Evolutionary conservation across 2,113 vertebrate genomes (phyloP).

Genomic region (Sinocyclocheilus rhinocerous): DNA sequence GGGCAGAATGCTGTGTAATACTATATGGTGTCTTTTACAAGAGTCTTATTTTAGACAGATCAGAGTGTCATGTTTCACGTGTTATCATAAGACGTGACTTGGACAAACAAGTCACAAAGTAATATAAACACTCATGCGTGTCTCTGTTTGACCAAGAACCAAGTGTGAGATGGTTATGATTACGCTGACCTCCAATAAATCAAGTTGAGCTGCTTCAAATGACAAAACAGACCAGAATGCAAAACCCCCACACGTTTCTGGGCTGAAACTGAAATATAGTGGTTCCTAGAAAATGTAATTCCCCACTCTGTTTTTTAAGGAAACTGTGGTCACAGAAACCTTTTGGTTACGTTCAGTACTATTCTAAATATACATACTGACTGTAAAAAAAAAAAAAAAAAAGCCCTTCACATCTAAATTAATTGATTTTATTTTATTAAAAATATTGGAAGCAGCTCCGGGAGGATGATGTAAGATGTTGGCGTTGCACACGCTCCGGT

Average conservation of each 20-base stretch:
- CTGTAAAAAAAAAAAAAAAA: no score
- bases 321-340: not conserved
- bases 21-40: not conserved
- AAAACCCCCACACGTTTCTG: not conserved
- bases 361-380: no score
- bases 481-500: no score
- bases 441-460: no score
- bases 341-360: not conserved
- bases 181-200: not conserved
- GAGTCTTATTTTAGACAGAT: conserved; percentile 27
- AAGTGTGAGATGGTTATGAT: not conserved
- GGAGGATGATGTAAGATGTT: no score
- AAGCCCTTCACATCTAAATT: no score
- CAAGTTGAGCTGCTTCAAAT: not conserved
- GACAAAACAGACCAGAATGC: not conserved
- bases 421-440: no score
- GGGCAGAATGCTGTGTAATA: not conserved
- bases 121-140: conserved; percentile 35
- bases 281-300: not conserved
- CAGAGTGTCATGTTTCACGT: conserved; percentile 20
- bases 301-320: not conserved
- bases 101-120: not conserved
- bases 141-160: conserved; percentile 15
- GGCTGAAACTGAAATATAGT: not conserved
- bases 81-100: conserved; percentile 19